phyloP scores from a whole-genome alignment of 2,113 vertebrate species.

The Malurus cyaneus region DNA sequence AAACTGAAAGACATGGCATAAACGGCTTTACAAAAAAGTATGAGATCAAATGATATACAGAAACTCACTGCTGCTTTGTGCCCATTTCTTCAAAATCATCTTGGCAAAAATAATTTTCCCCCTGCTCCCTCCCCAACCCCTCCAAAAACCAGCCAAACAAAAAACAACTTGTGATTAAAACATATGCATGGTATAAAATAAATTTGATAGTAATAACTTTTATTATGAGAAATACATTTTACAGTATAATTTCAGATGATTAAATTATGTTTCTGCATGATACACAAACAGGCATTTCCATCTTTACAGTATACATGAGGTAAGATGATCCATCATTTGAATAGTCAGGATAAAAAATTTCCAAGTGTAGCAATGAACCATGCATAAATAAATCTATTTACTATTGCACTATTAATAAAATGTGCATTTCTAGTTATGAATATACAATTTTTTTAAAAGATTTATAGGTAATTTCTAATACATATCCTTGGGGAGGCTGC shows the following conservation, averaged over 20 bases:
- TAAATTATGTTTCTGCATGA: background rate
- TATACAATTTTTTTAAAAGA: background rate
- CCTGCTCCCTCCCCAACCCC: too few species aligned
- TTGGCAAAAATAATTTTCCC: background rate
- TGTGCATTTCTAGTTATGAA: slow-evolving; percentile 5
- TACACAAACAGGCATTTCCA: background rate
- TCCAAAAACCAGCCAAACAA: background rate
- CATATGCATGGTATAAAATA: background rate
- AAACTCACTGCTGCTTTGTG: background rate
- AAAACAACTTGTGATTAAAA: background rate
- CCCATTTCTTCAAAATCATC: background rate
- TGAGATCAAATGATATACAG: background rate
- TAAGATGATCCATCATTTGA: background rate
- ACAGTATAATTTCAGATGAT: background rate
- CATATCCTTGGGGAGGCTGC: background rate
- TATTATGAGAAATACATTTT: background rate
- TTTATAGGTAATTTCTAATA: background rate
- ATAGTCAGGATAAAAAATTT: background rate
- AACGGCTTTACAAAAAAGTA: background rate
- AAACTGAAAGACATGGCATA: background rate
- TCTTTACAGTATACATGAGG: background rate
- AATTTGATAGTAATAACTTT: background rate
- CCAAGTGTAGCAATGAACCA: background rate
- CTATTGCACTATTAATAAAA: background rate
- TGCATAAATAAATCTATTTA: background rate